These are phyloP conservation scores for Podargus strigoides DNA, from an alignment of 2,797 vertebrate genomes.

Conservation along the genomic window DNA sequence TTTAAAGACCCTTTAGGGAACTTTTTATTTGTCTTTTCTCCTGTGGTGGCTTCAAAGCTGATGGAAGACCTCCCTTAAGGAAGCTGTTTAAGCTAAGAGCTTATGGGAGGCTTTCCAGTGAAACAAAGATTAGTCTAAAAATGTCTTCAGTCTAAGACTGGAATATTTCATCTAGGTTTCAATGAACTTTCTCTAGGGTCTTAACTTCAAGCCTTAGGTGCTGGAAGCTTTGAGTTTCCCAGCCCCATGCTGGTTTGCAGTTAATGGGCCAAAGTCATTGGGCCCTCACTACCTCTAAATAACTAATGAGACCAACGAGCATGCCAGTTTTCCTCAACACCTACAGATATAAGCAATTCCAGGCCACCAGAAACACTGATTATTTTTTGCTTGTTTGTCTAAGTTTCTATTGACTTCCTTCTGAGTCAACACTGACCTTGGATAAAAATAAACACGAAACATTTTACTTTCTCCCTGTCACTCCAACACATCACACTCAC, in stretches of 20 bases:
- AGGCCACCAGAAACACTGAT: neutral
- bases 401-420: neutral
- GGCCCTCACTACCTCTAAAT: neutral
- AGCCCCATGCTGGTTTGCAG: neutral
- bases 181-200: neutral
- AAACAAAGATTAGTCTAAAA: neutral
- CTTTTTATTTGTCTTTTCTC: neutral
- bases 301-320: neutral
- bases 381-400: neutral
- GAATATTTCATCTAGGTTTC: neutral
- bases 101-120: neutral
- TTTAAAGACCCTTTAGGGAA: neutral
- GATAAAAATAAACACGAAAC: conserved; percentile 6
- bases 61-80: neutral
- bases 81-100: neutral
- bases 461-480: conserved; percentile 2
- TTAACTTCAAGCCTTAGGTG: neutral
- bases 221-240: neutral
- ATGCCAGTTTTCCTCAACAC: neutral
- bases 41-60: neutral
- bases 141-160: neutral
- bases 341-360: neutral
- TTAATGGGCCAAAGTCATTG: neutral
- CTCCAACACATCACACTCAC: neutral
- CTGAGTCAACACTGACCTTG: conserved; percentile 18